A percentile compares a stretch with the other conserved stretches of the same genome.
phyloP scores from a whole-genome alignment of 1,140 invertebrate species.

The Diabrotica undecimpunctata region DNA sequence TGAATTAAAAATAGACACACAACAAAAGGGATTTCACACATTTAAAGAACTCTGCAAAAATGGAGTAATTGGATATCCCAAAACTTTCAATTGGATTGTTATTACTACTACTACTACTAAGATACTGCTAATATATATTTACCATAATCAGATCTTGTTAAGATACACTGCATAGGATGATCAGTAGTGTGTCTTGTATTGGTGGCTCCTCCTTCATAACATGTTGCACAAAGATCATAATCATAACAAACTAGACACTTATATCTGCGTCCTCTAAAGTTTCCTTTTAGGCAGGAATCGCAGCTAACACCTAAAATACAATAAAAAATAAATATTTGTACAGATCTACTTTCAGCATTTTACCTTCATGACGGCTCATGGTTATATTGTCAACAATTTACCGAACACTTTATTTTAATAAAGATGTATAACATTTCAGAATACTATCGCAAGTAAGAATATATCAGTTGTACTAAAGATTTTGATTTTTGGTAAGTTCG shows the following conservation, averaged over 20 bases:
- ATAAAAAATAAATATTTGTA: slow-evolving; percentile 5
- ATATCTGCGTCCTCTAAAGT: slow-evolving; percentile 94
- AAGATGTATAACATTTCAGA: too few relatives aligned
- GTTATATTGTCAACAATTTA: background rate
- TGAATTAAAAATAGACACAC: too few relatives aligned
- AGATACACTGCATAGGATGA: slow-evolving; percentile 98
- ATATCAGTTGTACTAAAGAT: too few relatives aligned
- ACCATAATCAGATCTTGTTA: slow-evolving; percentile 95
- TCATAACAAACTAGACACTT: slow-evolving; percentile 99
- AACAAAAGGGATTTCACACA: too few relatives aligned
- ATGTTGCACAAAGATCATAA: slow-evolving; percentile 96
- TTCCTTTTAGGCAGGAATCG: slow-evolving; percentile 98
- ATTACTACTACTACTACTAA: too few relatives aligned
- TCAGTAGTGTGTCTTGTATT: slow-evolving; percentile 90
- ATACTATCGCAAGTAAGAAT: too few relatives aligned
- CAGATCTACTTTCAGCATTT: background rate
- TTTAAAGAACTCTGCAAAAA: too few relatives aligned
- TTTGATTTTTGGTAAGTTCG: too few relatives aligned
- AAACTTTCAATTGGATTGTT: too few relatives aligned
- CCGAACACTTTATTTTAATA: too few relatives aligned
- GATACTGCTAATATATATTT: slow-evolving; percentile 38
- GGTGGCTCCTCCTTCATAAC: slow-evolving; percentile 91
- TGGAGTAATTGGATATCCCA: too few relatives aligned
- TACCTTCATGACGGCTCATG: slow-evolving; percentile 39
- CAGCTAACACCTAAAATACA: slow-evolving; percentile 82